These are phyloP conservation scores for Elaphurus davidianus DNA, from an alignment of 2,113 vertebrate genomes.

Conservation along the genomic window DNA sequence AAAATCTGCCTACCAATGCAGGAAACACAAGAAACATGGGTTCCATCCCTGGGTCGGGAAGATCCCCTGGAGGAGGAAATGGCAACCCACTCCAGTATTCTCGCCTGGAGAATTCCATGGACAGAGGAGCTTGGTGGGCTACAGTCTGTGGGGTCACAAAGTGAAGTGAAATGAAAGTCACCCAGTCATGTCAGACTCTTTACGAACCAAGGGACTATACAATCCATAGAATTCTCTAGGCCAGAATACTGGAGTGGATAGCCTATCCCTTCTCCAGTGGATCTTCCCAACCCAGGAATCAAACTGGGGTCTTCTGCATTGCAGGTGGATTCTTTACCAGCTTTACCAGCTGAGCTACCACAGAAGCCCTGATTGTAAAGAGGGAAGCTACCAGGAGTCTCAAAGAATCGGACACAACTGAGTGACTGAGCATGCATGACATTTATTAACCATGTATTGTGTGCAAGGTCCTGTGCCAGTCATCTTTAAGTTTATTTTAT, in stretches of 20 bases:
- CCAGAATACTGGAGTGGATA: background rate
- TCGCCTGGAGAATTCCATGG: background rate
- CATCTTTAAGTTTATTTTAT: background rate
- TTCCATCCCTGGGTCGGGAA: background rate
- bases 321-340: background rate
- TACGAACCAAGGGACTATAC: background rate
- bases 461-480: background rate
- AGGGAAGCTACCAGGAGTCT: background rate
- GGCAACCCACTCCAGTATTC: background rate
- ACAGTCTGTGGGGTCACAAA: background rate
- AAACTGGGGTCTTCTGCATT: background rate
- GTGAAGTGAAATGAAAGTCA: background rate
- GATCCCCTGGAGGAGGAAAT: background rate
- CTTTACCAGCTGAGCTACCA: background rate
- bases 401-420: background rate
- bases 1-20: background rate
- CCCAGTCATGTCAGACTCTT: background rate
- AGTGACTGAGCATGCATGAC: background rate
- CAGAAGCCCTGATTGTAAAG: background rate
- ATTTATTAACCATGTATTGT: background rate
- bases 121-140: background rate
- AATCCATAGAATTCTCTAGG: background rate
- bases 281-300: background rate
- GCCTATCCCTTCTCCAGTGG: background rate
- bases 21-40: background rate